Conservation (phyloP, 2,113 vertebrate species). For the Chrysochloris asiatica region DNA sequence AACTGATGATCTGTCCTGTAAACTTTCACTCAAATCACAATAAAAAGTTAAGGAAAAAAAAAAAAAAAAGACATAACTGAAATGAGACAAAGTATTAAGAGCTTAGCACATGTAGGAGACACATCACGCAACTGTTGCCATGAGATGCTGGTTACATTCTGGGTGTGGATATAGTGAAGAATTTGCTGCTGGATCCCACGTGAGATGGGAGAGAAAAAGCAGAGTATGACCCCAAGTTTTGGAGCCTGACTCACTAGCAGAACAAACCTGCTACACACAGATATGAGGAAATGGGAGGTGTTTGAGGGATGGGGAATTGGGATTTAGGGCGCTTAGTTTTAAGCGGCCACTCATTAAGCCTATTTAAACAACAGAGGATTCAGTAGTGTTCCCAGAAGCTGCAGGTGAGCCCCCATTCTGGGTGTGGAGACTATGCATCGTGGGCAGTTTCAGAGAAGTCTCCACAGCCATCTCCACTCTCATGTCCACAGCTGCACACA, state of each 20-base stretch:
- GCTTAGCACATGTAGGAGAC: too few species aligned
- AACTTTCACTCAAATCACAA: too few species aligned
- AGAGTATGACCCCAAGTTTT: background rate
- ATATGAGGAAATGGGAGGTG: background rate
- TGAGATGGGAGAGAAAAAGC: background rate
- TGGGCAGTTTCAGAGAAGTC: background rate
- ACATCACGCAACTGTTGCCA: rapidly evolving
- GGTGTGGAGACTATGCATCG: background rate
- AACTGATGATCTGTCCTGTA: too few species aligned
- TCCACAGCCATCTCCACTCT: rapidly evolving
- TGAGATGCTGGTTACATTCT: background rate
- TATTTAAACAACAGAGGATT: background rate
- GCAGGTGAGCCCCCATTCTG: background rate
- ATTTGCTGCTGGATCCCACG: background rate
- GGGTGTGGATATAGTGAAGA: background rate
- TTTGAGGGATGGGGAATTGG: background rate
- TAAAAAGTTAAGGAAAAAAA: too few species aligned
- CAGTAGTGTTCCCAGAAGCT: too few species aligned
- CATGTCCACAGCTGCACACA: background rate
- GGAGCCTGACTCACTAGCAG: background rate
- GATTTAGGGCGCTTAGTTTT: background rate
- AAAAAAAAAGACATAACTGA: too few species aligned
- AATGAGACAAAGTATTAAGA: rapidly evolving
- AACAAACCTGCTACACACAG: background rate
- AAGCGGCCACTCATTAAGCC: background rate